Evolutionary conservation across 2,113 vertebrate species (phyloP), one percentile per base, ranked within the genome.

Genomic region (Polyodon spathula): DNA sequence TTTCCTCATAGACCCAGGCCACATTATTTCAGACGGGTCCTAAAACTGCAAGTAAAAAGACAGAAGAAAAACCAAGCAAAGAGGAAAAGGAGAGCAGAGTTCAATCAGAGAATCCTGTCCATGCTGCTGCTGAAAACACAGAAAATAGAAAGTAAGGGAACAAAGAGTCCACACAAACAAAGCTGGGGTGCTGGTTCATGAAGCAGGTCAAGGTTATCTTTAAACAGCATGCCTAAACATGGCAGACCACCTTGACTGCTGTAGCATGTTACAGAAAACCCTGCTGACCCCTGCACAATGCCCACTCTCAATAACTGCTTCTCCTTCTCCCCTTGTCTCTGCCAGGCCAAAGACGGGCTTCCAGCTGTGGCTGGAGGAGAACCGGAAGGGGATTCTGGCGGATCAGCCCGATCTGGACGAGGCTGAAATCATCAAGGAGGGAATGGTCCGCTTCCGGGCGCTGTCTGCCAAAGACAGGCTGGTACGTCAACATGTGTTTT

Each of bases 301-400:
- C n/a, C n/a, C n/a, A n/a, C 10, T 2, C 16, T 48, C 46, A 37
- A 51, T 37, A 51, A 14, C 8, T 37, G 17, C 40, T 44, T 40
- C 16, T 11, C 16, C 40, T 4, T 58, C 38, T 51, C 12, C 40
- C 14, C 27, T 27, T 60, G 4, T 58, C 15, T 60, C 14, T 37
- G 71, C 67, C 71, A 97, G 96, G 62, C 89, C 91, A 0, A 95
- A 82, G 81, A 98, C 95, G 0, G 96, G 96, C 12, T 99, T 98
- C 81, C 93, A 98, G 77, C 81, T 92, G 62, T 99, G 96, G 96
- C 75, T 97, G 0, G 92, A 95, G 65, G 92, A 95, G 78, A 93
- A 93, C 68, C 87, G 93, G 77, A 89, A 85, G 72, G 78, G 55
- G 53, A 93, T 99, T 72, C 59, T 87, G 15, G 69, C 79, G 1